Evolutionary conservation across 2,888 invertebrate genomes (phyloP).

Genomic region (Thymelicus acteon): DNA sequence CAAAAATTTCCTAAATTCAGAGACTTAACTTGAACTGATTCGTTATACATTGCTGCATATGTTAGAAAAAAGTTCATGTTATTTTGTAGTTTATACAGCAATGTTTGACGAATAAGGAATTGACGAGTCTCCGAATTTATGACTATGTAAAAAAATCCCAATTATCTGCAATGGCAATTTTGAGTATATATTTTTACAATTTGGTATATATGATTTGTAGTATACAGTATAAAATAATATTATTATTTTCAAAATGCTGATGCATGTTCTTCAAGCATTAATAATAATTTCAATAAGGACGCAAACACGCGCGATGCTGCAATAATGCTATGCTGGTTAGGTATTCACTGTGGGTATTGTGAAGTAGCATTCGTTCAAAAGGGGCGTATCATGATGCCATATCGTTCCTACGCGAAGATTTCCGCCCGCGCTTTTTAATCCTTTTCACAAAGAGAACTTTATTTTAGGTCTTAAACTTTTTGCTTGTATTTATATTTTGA

Average conservation of each 20-base stretch:
- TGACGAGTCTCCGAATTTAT: too few species aligned
- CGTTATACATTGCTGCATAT: too few species aligned
- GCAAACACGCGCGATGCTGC: background rate
- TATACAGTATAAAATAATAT: too few species aligned
- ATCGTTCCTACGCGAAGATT: conserved; percentile 24
- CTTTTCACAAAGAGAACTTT: conserved; percentile 10
- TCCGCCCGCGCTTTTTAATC: conserved; percentile 22
- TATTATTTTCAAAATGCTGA: background rate
- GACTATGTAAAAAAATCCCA: too few species aligned
- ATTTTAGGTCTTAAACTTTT: background rate
- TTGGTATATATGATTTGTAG: background rate
- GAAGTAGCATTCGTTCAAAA: conserved; percentile 5
- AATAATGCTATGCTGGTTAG: too few species aligned
- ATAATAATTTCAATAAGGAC: too few species aligned
- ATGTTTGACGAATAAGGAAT: too few species aligned
- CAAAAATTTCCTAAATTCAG: too few species aligned
- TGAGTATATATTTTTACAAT: background rate
- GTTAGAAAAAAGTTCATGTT: too few species aligned
- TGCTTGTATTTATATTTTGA: background rate
- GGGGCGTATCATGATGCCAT: conserved; percentile 22
- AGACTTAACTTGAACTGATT: too few species aligned
- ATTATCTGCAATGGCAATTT: background rate
- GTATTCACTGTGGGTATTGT: too few species aligned
- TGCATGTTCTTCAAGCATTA: background rate
- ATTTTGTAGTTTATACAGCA: too few species aligned